Percentiles rank a stretch among this genome's conserved stretches.
These are phyloP conservation scores for Percina caprodes DNA, from an alignment of 2,113 vertebrate genomes.

Conservation along the genomic window DNA sequence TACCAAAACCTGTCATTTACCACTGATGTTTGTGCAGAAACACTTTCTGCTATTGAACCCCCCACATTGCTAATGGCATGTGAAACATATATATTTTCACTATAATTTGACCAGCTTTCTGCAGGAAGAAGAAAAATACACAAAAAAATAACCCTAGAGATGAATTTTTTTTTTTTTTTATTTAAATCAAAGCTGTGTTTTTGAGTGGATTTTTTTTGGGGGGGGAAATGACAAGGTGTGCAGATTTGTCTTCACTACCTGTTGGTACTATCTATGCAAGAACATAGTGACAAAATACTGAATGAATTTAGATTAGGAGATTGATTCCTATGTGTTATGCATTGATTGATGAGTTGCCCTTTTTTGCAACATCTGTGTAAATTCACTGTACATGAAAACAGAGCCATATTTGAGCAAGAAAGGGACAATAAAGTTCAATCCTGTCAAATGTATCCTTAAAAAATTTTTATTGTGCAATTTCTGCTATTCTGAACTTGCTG, in stretches of 20 bases:
- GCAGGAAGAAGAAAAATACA: slow-evolving; percentile 1
- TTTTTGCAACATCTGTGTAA: neutral
- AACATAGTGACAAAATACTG: neutral
- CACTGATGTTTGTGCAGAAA: slow-evolving; percentile 10
- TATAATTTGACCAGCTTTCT: neutral
- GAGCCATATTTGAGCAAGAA: neutral
- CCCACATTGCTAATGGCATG: neutral
- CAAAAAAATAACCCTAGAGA: neutral
- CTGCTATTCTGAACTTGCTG: neutral
- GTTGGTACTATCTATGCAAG: neutral
- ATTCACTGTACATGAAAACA: neutral
- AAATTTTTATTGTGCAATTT: neutral
- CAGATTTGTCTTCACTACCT: neutral
- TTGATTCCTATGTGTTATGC: neutral
- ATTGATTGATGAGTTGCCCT: neutral
- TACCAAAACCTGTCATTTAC: slow-evolving; percentile 54
- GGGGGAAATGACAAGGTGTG: neutral
- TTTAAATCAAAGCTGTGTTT: neutral
- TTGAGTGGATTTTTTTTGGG: neutral
- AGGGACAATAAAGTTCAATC: slow-evolving; percentile 4
- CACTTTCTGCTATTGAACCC: neutral
- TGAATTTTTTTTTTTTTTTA: neutral
- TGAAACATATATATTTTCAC: neutral
- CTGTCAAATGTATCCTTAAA: neutral
- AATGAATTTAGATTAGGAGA: neutral